phyloP scores from a whole-genome alignment of 2,888 invertebrate species.

The Drosophila pegasa region DNA sequence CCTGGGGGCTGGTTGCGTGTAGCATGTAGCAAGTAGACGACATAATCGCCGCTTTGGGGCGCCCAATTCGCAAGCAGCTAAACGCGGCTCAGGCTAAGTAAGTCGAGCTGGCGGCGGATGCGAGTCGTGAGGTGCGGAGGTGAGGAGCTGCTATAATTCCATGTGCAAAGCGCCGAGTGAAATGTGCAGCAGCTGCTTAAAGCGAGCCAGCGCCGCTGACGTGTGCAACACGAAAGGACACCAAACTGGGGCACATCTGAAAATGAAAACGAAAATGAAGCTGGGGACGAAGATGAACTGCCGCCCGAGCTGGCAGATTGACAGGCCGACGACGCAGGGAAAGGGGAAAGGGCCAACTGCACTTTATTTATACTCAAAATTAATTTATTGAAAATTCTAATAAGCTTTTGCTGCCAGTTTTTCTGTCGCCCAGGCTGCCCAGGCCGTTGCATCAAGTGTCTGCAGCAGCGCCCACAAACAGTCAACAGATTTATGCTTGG shows the following conservation, averaged over 20 bases:
- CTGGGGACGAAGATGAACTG: constrained; percentile 71
- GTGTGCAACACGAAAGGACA: constrained; percentile 65
- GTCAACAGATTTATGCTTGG: constrained; percentile 69
- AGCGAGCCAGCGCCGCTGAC: constrained; percentile 60
- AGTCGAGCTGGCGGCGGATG: constrained; percentile 16
- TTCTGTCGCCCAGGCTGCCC: constrained; percentile 21
- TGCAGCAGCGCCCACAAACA: constrained; percentile 40
- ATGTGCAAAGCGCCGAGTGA: constrained; percentile 48
- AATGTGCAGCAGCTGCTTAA: constrained; percentile 66
- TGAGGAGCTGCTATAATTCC: constrained; percentile 20
- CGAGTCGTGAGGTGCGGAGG: neutral
- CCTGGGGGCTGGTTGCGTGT: neutral
- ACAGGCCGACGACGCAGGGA: constrained; percentile 3
- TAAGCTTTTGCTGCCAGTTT: constrained; percentile 52
- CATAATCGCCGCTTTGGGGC: constrained; percentile 74
- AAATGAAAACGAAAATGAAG: constrained; percentile 19
- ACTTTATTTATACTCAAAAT: constrained; percentile 74
- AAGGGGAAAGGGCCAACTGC: constrained; percentile 11
- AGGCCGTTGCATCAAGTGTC: constrained; percentile 17
- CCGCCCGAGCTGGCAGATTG: constrained; percentile 22
- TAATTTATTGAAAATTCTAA: constrained; percentile 78
- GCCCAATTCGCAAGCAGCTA: constrained; percentile 68
- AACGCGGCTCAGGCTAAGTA: constrained; percentile 59
- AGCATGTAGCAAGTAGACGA: constrained; percentile 51
- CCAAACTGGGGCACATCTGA: constrained; percentile 9